phyloP scores from a whole-genome alignment of 2,888 invertebrate genomes.

The Andrena trimmerana region DNA sequence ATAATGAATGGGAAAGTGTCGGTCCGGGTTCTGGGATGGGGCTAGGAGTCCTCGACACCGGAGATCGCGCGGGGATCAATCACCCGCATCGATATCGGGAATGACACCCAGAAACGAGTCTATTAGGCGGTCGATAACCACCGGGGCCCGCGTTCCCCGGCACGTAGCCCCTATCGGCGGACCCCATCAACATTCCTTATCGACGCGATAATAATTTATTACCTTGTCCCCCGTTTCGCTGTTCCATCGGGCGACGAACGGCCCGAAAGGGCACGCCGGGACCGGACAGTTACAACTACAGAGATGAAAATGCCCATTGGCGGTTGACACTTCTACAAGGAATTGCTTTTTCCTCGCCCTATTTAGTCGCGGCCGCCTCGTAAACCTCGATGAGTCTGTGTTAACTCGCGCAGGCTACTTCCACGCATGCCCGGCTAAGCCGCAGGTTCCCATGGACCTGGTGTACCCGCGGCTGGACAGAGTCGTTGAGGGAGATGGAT shows the following conservation, averaged over 20 bases:
- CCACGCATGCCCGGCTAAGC: no score
- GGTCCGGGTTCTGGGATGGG: constrained; percentile 3
- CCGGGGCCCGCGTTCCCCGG: constrained; percentile 71
- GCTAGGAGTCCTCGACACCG: constrained; percentile 33
- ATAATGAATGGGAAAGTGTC: constrained; percentile 65
- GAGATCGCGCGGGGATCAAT: constrained; percentile 66
- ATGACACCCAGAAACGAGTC: constrained; percentile 78
- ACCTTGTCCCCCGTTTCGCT: constrained; percentile 70
- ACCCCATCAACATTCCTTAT: constrained; percentile 83
- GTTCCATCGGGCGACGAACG: constrained; percentile 41
- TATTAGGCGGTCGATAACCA: constrained; percentile 77
- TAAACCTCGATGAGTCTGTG: not conserved
- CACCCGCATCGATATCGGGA: constrained; percentile 70
- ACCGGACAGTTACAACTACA: constrained; percentile 47
- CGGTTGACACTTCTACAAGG: constrained; percentile 20
- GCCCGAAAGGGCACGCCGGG: constrained; percentile 23
- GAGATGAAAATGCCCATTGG: constrained; percentile 25
- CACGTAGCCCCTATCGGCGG: constrained; percentile 76
- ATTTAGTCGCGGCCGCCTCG: not conserved
- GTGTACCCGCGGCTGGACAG: not conserved
- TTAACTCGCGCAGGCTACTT: no score
- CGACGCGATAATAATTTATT: constrained; percentile 83
- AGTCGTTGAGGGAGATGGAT: not conserved
- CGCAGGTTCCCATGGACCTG: no score
- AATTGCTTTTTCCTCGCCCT: not conserved